A percentile compares a stretch with the other conserved stretches of the same genome.
These are phyloP conservation scores for Gymnodraco acuticeps DNA, from an alignment of 2,797 vertebrate genomes.

Conservation along the genomic window DNA sequence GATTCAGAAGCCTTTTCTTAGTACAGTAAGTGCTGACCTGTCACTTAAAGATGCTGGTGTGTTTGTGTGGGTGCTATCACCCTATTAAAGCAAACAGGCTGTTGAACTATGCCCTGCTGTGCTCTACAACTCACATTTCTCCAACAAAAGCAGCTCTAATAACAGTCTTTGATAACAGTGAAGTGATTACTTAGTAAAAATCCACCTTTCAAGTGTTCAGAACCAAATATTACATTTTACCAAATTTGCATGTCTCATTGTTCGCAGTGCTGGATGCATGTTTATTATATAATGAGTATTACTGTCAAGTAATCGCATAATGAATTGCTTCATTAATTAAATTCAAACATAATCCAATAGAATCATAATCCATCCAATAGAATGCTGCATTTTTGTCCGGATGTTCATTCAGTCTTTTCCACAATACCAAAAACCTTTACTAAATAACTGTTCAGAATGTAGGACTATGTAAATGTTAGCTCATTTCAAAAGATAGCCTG, in stretches of 20 bases:
- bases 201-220: constrained; percentile 25
- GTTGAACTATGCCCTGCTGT: constrained; percentile 57
- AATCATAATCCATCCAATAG: constrained; percentile 3
- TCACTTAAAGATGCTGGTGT: constrained; percentile 38
- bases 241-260: constrained; percentile 33
- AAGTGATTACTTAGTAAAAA: constrained; percentile 44
- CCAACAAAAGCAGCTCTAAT: constrained; percentile 60
- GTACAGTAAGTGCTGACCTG: constrained; percentile 39
- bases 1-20: constrained; percentile 47
- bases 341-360: constrained; percentile 29
- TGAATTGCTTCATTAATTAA: constrained; percentile 40
- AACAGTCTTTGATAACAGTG: constrained; percentile 55
- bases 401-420: neutral
- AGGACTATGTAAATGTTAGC: neutral
- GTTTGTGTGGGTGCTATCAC: constrained; percentile 48
- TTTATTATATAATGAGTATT: constrained; percentile 13
- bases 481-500: neutral
- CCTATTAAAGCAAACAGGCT: constrained; percentile 45
- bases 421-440: neutral
- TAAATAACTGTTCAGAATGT: neutral
- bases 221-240: constrained; percentile 33
- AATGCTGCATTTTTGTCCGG: constrained; percentile 10
- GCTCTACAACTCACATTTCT: constrained; percentile 45
- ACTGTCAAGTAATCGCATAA: constrained; percentile 17
- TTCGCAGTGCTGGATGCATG: constrained; percentile 22